These are phyloP conservation scores for Linurgus olivaceus DNA, from an alignment of 2,797 vertebrate genomes.

Conservation along the genomic window DNA sequence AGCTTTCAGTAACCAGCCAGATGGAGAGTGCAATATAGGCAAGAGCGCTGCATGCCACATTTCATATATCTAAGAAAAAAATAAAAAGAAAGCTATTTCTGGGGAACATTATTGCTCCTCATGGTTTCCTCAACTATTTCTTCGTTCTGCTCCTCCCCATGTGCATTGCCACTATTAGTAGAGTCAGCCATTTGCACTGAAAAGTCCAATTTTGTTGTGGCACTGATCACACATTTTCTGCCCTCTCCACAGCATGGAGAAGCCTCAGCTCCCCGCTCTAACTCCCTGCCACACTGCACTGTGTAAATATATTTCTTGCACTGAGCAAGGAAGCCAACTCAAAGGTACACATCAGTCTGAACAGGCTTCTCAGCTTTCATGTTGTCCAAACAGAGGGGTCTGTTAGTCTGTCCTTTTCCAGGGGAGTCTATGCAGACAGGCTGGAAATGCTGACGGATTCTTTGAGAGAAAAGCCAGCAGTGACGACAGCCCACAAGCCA, in stretches of 20 bases:
- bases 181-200: background rate
- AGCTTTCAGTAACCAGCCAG: conserved; percentile 62
- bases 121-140: background rate
- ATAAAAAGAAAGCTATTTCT: background rate
- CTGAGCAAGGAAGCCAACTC: background rate
- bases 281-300: fast-evolving
- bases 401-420: background rate
- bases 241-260: fast-evolving
- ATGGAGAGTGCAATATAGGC: conserved; percentile 63
- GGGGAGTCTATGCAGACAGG: background rate
- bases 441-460: background rate
- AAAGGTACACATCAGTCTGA: background rate
- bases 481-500: fast-evolving
- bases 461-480: background rate
- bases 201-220: background rate
- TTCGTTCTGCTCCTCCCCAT: background rate
- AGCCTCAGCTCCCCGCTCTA: fast-evolving
- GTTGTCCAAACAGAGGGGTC: background rate
- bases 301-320: background rate
- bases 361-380: background rate
- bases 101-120: background rate
- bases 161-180: background rate
- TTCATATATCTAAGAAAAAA: background rate
- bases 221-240: background rate
- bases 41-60: background rate